These are phyloP conservation scores for Hyposmocoma kahamanoa DNA, from an alignment of 1,140 invertebrate species.

Conservation along the genomic window DNA sequence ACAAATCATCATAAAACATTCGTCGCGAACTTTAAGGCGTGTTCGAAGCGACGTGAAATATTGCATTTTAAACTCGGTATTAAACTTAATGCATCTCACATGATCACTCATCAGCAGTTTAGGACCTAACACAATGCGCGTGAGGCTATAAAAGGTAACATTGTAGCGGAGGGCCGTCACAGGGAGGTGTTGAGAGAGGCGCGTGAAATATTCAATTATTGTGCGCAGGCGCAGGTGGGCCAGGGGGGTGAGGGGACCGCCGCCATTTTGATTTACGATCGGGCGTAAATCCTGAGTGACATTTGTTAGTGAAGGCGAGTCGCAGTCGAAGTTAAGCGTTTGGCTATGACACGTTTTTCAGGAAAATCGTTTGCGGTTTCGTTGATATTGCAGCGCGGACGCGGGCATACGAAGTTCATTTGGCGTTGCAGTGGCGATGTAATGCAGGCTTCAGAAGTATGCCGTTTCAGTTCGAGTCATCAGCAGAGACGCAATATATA, in stretches of 20 bases:
- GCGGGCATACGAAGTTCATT: slow-evolving; percentile 1
- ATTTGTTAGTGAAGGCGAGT: slow-evolving; percentile 60
- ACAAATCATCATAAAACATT: slow-evolving; percentile 71
- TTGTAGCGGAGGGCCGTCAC: slow-evolving; percentile 53
- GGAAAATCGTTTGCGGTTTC: slow-evolving; percentile 42
- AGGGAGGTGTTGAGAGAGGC: slow-evolving; percentile 65
- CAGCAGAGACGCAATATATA: neutral
- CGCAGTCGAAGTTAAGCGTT: slow-evolving; percentile 26
- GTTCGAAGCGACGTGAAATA: slow-evolving; percentile 65
- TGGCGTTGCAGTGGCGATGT: slow-evolving; percentile 11
- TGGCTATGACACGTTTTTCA: slow-evolving; percentile 51
- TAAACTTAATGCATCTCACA: slow-evolving; percentile 65
- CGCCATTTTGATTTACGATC: slow-evolving; percentile 70
- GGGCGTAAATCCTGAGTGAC: slow-evolving; percentile 66
- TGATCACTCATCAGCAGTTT: slow-evolving; percentile 71
- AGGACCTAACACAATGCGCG: slow-evolving; percentile 68
- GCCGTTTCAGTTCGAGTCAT: neutral
- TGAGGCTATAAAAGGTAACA: slow-evolving; percentile 62
- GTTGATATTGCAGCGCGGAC: slow-evolving; percentile 13
- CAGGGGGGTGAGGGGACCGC: slow-evolving; percentile 29
- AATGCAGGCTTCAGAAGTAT: neutral
- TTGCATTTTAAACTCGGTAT: slow-evolving; percentile 67
- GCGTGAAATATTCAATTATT: slow-evolving; percentile 73
- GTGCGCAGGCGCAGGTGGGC: slow-evolving; percentile 58
- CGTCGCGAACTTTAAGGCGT: slow-evolving; percentile 54